A percentile compares a stretch with the other conserved stretches of the same genome.
Conservation (phyloP, 2,888 invertebrate genomes). For the Sepioteuthis lessoniana region DNA sequence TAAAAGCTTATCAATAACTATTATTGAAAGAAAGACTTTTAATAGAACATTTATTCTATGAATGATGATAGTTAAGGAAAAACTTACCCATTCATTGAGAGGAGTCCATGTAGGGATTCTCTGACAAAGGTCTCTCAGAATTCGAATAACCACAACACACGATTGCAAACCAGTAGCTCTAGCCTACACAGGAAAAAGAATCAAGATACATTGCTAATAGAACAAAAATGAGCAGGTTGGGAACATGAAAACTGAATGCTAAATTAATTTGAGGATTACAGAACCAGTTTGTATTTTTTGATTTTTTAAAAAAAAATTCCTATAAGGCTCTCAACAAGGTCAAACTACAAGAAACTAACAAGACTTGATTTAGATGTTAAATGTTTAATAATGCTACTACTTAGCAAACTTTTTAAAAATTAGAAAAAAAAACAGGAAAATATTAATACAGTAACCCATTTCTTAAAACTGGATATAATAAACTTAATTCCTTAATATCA, state of each 20-base stretch:
- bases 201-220: slow-evolving; percentile 23
- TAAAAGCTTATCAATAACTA: neutral
- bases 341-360: neutral
- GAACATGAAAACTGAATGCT: neutral
- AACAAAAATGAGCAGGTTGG: neutral
- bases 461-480: neutral
- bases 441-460: neutral
- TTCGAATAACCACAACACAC: slow-evolving; percentile 95
- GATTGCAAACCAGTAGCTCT: slow-evolving; percentile 95
- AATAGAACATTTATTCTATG: neutral
- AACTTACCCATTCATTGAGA: slow-evolving; percentile 91
- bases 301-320: neutral
- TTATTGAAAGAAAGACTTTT: neutral
- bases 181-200: slow-evolving; percentile 81
- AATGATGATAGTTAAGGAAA: neutral
- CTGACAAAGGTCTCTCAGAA: slow-evolving; percentile 94
- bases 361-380: neutral
- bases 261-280: slow-evolving; percentile 37
- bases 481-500: neutral
- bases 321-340: neutral
- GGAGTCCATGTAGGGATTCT: slow-evolving; percentile 95
- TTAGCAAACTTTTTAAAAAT: too few relatives aligned
- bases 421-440: neutral
- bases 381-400: neutral
- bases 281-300: slow-evolving; percentile 41